Base-by-base conservation (phyloP, 2,888 invertebrate species). In the Cantharis flavilabris region DNA sequence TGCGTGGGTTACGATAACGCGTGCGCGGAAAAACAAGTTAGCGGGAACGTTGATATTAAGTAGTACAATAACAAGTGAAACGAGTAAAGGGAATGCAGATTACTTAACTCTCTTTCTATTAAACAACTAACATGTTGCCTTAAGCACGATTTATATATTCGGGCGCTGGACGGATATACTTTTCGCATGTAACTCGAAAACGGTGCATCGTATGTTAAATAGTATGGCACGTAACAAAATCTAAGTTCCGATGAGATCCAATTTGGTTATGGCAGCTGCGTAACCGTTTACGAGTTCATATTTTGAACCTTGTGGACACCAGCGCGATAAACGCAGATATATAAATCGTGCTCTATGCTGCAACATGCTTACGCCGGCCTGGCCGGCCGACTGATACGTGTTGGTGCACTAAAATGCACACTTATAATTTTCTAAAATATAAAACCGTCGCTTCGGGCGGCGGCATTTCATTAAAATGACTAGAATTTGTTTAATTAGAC, bases 351-450 rank as follows among this genome's bases (percentile, higher is more conserved):
- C 49, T 49, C n/a, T 49, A 49, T 49, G 3, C 49, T n/a, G n/a
- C n/a, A 9, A 49, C 49, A 49, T 13, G n/a, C 13, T 49, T 49
- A 49, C 49, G 49, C n/a, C 49, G 49, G 1, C 49, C 49, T 49
- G 49, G 49, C n/a, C 7, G 49, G 49, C 49, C 49, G n/a, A 4
- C 49, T 49, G 49, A 49, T 49, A 49, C 49, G 49, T 49, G 49
- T 49, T n/a, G 49, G 49, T 49, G 49, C 49, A 49, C n/a, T 49
- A 49, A 49, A 49, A 49, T 49, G 49, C 65, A 23, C 65, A 67
- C 49, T 67, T 67, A 67, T 18, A 72, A 65, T 72, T 63, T 63
- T 72, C 64, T 72, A 64, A 72, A 64, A 64, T 62, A 64, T 71
- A 67, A 49, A 67, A 67, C 65, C 26, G 65, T 67, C n/a, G 65